A percentile compares a stretch with the other conserved stretches of the same genome.
phyloP scores from a whole-genome alignment of 2,113 vertebrate species.

The Chloropsis cyanopogon region DNA sequence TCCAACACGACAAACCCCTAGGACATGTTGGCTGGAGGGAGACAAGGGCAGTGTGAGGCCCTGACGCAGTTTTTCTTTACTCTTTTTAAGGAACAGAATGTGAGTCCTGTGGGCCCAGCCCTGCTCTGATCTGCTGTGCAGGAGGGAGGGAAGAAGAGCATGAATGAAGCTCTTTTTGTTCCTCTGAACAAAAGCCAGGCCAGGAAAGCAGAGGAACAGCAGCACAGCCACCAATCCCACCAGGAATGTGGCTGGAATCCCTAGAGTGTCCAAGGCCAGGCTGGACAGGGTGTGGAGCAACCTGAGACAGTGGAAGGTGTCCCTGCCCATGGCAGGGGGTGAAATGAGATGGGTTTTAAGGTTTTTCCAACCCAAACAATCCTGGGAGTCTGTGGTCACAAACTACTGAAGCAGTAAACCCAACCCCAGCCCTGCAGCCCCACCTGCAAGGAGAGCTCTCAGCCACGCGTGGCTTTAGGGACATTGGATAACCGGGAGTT shows the following conservation, averaged over 20 bases:
- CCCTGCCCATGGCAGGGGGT: not conserved
- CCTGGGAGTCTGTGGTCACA: not conserved
- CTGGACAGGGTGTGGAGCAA: not conserved
- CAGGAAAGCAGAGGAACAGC: not conserved
- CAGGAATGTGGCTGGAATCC: not conserved
- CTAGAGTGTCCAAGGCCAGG: not conserved
- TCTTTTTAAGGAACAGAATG: not conserved
- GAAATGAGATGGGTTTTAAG: not conserved
- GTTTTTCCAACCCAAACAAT: not conserved
- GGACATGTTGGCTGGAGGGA: not conserved
- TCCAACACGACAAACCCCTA: not conserved
- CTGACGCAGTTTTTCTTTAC: not conserved
- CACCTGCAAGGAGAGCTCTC: not conserved
- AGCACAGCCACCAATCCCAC: not conserved
- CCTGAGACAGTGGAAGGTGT: not conserved
- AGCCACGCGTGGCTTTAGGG: rapidly evolving
- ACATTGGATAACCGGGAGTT: rapidly evolving
- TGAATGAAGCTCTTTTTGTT: not conserved
- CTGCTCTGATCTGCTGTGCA: not conserved
- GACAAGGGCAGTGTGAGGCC: not conserved
- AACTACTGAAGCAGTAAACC: not conserved
- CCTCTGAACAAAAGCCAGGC: not conserved
- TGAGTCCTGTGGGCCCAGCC: not conserved
- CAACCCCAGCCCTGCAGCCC: not conserved
- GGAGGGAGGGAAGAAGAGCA: not conserved